These are phyloP conservation scores for Toxonevra muliebris DNA, from an alignment of 2,888 invertebrate genomes.

Conservation along the genomic window DNA sequence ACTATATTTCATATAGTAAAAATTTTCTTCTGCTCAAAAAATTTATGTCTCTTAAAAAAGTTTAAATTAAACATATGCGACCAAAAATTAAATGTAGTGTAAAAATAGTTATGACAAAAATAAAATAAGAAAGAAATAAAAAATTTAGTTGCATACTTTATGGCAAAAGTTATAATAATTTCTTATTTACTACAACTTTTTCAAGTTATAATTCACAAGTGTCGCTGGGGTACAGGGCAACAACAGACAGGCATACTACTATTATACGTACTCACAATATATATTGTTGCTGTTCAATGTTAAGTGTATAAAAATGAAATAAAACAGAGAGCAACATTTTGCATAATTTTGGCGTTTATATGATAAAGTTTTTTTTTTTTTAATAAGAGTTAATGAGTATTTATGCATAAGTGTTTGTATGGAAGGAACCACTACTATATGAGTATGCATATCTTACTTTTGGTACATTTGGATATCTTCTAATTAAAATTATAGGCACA, in stretches of 20 bases:
- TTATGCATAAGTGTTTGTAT: too few relatives aligned
- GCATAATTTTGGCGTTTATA: too few relatives aligned
- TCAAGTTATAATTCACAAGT: background rate
- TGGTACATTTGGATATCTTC: too few relatives aligned
- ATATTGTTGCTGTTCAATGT: background rate
- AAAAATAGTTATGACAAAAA: background rate
- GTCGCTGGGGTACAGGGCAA: background rate
- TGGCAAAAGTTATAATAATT: slow-evolving; percentile 3
- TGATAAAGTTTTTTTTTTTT: too few relatives aligned
- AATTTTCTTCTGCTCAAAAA: background rate
- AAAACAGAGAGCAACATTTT: too few relatives aligned
- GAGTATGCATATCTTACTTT: too few relatives aligned
- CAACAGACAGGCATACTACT: background rate
- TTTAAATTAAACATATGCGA: background rate
- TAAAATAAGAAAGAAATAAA: background rate
- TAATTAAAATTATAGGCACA: too few relatives aligned
- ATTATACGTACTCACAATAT: background rate
- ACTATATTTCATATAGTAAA: background rate
- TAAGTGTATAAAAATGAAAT: too few relatives aligned
- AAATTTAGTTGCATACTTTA: background rate
- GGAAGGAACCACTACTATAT: too few relatives aligned
- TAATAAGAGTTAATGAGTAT: too few relatives aligned
- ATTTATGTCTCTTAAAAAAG: background rate
- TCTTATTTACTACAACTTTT: background rate
- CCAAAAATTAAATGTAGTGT: background rate